Base-by-base conservation (phyloP, 2,797 vertebrate genomes). In the Aplochiton taeniatus region DNA sequence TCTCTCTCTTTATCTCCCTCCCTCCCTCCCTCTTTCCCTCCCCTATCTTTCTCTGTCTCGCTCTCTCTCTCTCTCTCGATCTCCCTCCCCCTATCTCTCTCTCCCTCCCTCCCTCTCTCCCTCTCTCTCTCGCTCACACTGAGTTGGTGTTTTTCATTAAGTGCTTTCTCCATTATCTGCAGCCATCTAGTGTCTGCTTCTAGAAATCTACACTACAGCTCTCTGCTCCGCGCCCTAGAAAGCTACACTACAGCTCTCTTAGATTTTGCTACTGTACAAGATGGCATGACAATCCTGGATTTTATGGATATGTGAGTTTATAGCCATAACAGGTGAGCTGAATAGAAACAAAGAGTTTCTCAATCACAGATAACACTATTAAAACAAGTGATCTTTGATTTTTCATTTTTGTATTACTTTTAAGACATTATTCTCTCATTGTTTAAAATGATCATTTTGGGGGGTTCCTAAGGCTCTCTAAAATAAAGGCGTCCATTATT, bases 181-280 rank as follows among this genome's bases (percentile, higher is more conserved):
- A 94, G 93, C 93, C 93, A 93, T 92, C 93, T 93, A 93, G 93
- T 92, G 91, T 93, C 83, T 87, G 89, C 85, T 92, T 87, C 85
- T 90, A 83, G 88, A 90, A 90, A 86, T 85, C 6, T 74, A 79
- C 72, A 58, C 74, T 79, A 69, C 72, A 43, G 20, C 69, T 79
- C 68, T 80, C 55, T 69, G 73, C 68, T 61, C 70, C 70, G 62
- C 77, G 74, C 70, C 65, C 74, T 78, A 74, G 51, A 10, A 58
- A 53, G 50, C 65, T 63, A 60, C 51, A 78, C 49, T n/a, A n/a
- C n/a, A 54, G 49, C 10, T 8, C 2, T 8, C 16, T 16, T 74
- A 31, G 31, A 31, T 31, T 31, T 6, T 6, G 3, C 6, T 31
- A 31, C 31, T 31, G 31, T 31, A 31, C 6, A 31, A 2, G 31